Conservation (phyloP, 1,140 invertebrate genomes). For the Rhyacophila brunnea region DNA sequence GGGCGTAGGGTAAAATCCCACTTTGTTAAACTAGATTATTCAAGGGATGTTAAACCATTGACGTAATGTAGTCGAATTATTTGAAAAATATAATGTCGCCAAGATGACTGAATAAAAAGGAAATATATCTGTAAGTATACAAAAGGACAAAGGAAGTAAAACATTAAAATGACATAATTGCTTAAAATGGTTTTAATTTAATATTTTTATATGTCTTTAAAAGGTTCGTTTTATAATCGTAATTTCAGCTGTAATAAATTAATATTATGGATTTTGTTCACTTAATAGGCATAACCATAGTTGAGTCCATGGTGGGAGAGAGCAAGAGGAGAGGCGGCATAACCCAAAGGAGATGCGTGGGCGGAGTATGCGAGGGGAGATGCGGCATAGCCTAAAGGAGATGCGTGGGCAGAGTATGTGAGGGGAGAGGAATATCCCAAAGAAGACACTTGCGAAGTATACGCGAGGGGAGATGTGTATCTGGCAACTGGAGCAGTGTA, state of each 20-base stretch:
- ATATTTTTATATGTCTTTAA: not conserved
- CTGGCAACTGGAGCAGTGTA: slow-evolving; percentile 26
- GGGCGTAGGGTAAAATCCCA: too few species aligned
- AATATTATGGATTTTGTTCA: not conserved
- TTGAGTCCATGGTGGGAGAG: slow-evolving; percentile 1
- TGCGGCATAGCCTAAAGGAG: slow-evolving; percentile 13
- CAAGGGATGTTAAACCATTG: too few species aligned
- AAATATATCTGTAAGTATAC: too few species aligned
- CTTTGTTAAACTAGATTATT: too few species aligned
- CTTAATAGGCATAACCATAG: slow-evolving; percentile 27
- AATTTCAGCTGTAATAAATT: too few species aligned
- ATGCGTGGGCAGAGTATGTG: slow-evolving; percentile 31
- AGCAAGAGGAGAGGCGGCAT: slow-evolving; percentile 1
- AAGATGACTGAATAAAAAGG: too few species aligned
- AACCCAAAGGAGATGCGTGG: slow-evolving; percentile 20
- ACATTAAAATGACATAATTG: not conserved
- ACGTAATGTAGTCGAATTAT: too few species aligned
- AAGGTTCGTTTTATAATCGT: not conserved
- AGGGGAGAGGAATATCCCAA: slow-evolving; percentile 38
- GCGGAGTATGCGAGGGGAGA: slow-evolving; percentile 18
- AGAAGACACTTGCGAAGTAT: slow-evolving; percentile 33
- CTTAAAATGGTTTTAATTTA: not conserved
- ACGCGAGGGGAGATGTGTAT: slow-evolving; percentile 18
- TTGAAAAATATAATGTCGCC: too few species aligned
- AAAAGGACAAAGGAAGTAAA: too few species aligned